Evolutionary conservation across 2,113 vertebrate genomes (phyloP).

Genomic region (Tamias sibiricus): DNA sequence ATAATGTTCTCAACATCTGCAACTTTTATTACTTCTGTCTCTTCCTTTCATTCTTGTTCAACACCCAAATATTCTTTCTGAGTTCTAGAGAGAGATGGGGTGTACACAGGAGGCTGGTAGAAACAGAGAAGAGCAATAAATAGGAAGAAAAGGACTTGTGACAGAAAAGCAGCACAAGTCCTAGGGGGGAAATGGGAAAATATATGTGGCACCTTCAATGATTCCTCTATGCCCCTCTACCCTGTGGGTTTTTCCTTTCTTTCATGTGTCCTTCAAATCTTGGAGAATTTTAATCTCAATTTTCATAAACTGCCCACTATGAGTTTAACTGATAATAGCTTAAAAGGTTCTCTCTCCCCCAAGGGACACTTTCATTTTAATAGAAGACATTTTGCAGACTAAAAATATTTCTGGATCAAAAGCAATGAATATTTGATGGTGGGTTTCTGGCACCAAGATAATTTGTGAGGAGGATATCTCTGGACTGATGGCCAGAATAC

Average conservation of each 20-base stretch:
- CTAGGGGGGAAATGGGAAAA: neutral
- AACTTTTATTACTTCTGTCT: neutral
- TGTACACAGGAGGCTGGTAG: neutral
- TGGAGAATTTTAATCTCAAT: conserved; percentile 42
- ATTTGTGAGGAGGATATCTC: conserved; percentile 21
- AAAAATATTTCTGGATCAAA: conserved; percentile 69
- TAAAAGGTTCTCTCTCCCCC: conserved; percentile 58
- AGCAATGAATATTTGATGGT: conserved; percentile 71
- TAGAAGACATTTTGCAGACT: conserved; percentile 60
- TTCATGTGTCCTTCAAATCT: conserved; percentile 40
- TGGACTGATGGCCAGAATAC: neutral
- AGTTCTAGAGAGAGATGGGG: neutral
- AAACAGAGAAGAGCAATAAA: neutral
- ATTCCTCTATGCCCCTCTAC: neutral
- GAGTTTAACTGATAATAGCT: conserved; percentile 61
- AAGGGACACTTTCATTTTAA: conserved; percentile 63
- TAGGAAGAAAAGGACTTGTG: neutral
- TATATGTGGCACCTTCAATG: neutral
- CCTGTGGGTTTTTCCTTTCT: neutral
- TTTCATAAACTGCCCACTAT: conserved; percentile 67
- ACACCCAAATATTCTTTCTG: neutral
- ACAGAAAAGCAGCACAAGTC: neutral
- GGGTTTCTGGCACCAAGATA: conserved; percentile 47
- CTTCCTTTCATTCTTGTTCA: neutral
- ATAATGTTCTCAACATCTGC: neutral